A percentile compares a stretch with the other conserved stretches of the same genome.
Conservation (phyloP, 1,140 invertebrate species). For the Carposina sasakii region DNA sequence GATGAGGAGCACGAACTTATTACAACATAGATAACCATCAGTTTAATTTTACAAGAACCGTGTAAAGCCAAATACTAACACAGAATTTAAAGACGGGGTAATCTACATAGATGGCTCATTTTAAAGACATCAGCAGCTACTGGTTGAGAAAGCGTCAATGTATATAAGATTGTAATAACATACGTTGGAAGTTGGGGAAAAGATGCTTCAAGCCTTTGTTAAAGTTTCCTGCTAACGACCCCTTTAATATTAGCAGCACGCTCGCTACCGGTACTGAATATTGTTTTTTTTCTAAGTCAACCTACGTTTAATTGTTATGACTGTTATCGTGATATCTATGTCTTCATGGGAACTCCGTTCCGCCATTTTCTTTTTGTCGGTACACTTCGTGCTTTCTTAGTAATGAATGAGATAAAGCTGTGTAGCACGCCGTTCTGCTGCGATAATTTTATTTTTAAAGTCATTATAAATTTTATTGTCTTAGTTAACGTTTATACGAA, state of each 20-base stretch:
- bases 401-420: constrained; percentile 58
- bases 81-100: not conserved
- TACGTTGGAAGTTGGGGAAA: no score
- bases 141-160: no score
- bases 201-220: no score
- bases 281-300: constrained; percentile 36
- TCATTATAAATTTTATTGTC: constrained; percentile 29
- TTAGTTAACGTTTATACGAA: constrained; percentile 26
- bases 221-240: constrained; percentile 24
- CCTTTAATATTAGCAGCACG: constrained; percentile 62
- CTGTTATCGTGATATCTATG: constrained; percentile 56
- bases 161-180: no score
- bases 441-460: constrained; percentile 26
- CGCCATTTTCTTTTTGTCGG: constrained; percentile 60
- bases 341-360: constrained; percentile 61
- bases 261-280: constrained; percentile 53
- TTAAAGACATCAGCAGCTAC: no score
- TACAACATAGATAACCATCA: constrained; percentile 58
- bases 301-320: constrained; percentile 64
- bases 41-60: constrained; percentile 59
- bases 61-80: constrained; percentile 34
- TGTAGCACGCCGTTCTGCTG: constrained; percentile 15
- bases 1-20: constrained; percentile 45
- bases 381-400: constrained; percentile 47
- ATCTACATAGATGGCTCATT: not conserved